Base-by-base conservation (phyloP, 1,140 invertebrate genomes). In the Dendrolimus kikuchii region DNA sequence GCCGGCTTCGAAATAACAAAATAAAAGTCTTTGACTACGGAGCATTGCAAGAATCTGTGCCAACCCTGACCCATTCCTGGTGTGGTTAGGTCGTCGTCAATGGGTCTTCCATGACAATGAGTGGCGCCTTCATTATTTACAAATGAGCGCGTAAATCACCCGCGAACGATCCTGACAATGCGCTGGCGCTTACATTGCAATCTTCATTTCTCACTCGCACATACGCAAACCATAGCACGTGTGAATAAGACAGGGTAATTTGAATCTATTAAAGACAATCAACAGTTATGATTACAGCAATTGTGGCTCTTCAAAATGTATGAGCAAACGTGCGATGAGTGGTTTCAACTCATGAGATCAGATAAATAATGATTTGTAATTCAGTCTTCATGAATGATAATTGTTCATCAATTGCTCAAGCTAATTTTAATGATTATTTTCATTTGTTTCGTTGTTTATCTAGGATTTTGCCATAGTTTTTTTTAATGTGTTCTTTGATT, bases 61-160 rank as follows among this genome's bases (percentile, higher is more conserved):
- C 66, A 71, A 10, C 68, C 68, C 66, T 71, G 50, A 51, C 2
- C 6, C 5, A 7, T 9, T 45, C 46, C 43, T 55, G 60, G 59
- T 55, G 64, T 52, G 57, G 59, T 55, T 67, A 66, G 68, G 63
- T 68, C 61, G 63, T 51, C 60, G 54, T 68, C 68, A 71, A 71
- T 68, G 66, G 59, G 51, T 60, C 57, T 63, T 55, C 59, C 57
- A 66, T 68, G 58, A 66, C 66, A 64, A 71, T 65, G 62, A 68
- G 59, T 66, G 66, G 69, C 66, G 66, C 66, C 63, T 66, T 59
- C 62, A 66, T 71, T 71, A 71, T 68, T 68, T 68, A 71, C 68
- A 71, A 71, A 71, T 71, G 64, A 68, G 55, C 51, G 66, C 57
- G 68, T 71, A 71, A 71, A 71, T 71, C 68, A 67, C 57, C 45